phyloP scores from a whole-genome alignment of 2,888 invertebrate genomes.

The Latheticus oryzae region DNA sequence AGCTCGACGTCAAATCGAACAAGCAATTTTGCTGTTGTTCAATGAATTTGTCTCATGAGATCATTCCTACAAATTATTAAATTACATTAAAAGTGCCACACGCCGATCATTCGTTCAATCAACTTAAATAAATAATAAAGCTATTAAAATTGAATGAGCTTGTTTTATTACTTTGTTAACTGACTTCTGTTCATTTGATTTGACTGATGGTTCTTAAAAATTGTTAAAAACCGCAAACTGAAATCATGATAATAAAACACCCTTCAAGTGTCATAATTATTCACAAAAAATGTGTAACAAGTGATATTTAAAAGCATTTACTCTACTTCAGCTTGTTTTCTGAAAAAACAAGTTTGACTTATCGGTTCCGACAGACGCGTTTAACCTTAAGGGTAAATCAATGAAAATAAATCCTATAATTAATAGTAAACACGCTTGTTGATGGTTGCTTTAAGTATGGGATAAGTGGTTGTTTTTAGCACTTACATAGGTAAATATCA shows the following conservation, averaged over 20 bases:
- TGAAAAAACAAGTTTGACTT: too few relatives aligned
- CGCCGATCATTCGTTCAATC: conserved; percentile 25
- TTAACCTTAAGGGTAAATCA: conserved; percentile 23
- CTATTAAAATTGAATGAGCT: conserved; percentile 19
- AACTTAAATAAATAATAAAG: conserved; percentile 27
- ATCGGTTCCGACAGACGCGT: conserved; percentile 1
- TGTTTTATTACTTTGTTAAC: conserved; percentile 28
- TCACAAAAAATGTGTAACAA: too few relatives aligned
- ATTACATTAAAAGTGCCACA: conserved; percentile 1
- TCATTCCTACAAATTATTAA: conserved; percentile 7
- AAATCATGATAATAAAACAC: conserved; percentile 8
- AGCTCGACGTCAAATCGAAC: conserved; percentile 10
- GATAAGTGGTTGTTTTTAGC: conserved; percentile 14
- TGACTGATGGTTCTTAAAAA: conserved; percentile 15
- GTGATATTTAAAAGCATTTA: too few relatives aligned
- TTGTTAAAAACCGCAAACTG: conserved; percentile 10
- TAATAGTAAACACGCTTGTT: conserved; percentile 26
- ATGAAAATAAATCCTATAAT: conserved; percentile 26
- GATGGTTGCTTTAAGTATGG: conserved; percentile 24
- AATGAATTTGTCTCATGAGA: conserved; percentile 17
- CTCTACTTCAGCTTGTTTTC: too few relatives aligned
- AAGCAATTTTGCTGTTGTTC: conserved; percentile 6
- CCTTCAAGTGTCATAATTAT: conserved; percentile 7
- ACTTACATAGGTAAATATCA: conserved; percentile 31
- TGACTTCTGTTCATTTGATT: conserved; percentile 24